phyloP scores from a whole-genome alignment of 1,140 invertebrate species.

The Eumaeus atala region DNA sequence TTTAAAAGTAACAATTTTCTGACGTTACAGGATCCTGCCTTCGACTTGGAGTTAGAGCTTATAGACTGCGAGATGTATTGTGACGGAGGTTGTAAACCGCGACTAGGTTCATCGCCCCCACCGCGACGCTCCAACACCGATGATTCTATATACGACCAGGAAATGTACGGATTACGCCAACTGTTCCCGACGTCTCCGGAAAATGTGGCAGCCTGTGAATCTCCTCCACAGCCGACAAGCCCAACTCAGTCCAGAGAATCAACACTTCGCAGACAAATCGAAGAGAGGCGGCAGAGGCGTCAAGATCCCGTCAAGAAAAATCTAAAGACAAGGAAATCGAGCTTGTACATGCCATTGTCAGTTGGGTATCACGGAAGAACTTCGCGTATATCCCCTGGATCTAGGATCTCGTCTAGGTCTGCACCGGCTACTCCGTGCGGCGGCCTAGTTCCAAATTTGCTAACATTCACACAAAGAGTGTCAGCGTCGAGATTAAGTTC shows the following conservation, averaged over 20 bases:
- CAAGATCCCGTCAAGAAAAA: constrained; percentile 54
- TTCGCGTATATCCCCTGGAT: constrained; percentile 42
- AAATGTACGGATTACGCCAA: constrained; percentile 39
- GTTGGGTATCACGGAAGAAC: constrained; percentile 39
- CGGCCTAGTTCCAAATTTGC: constrained; percentile 71
- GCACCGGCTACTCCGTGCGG: constrained; percentile 84
- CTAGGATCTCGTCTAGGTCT: constrained; percentile 75
- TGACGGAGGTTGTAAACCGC: constrained; percentile 55
- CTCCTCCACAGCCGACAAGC: constrained; percentile 84
- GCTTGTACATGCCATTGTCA: constrained; percentile 75
- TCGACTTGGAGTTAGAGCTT: constrained; percentile 56
- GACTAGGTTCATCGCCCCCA: constrained; percentile 52
- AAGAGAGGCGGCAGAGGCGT: constrained; percentile 45
- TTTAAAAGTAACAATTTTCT: constrained; percentile 2
- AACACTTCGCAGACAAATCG: constrained; percentile 45
- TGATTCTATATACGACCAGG: constrained; percentile 39
- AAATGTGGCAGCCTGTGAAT: constrained; percentile 69
- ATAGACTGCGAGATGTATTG: constrained; percentile 62
- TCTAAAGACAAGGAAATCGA: constrained; percentile 69
- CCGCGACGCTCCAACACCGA: constrained; percentile 38
- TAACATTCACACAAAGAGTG: constrained; percentile 66
- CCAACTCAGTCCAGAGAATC: constrained; percentile 76
- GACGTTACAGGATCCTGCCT: constrained; percentile 49
- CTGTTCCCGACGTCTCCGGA: constrained; percentile 46
- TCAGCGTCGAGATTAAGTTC: constrained; percentile 67